Evolutionary conservation across 2,113 vertebrate species (phyloP).

Genomic region (Phaethon lepturus): DNA sequence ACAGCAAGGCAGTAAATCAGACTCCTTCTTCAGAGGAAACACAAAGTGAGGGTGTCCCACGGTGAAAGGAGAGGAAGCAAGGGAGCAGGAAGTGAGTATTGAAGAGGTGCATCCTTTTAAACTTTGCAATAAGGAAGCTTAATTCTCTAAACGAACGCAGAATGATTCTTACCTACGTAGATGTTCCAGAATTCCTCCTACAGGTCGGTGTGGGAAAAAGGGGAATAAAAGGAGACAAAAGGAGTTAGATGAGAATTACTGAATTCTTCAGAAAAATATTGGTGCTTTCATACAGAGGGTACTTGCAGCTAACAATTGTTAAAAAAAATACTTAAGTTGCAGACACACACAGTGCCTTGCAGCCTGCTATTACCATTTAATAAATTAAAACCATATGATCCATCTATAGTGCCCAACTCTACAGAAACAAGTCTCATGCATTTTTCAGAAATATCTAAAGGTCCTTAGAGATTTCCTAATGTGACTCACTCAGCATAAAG

Average conservation of each 20-base stretch:
- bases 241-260: background rate
- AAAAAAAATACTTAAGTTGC: background rate
- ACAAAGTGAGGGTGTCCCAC: background rate
- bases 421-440: background rate
- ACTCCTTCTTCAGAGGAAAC: background rate
- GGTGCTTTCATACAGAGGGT: background rate
- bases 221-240: conserved; percentile 26
- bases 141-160: background rate
- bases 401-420: background rate
- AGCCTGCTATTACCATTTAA: background rate
- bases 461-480: background rate
- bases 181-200: conserved; percentile 89
- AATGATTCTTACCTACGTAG: conserved; percentile 84
- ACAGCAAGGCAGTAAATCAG: background rate
- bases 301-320: background rate
- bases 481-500: background rate
- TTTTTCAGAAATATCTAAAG: background rate
- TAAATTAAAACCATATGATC: background rate
- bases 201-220: background rate
- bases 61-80: background rate
- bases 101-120: background rate
- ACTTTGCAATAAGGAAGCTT: background rate
- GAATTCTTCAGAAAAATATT: background rate
- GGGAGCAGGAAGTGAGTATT: background rate
- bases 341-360: background rate